These are phyloP conservation scores for Nomada ruficornis DNA, from an alignment of 2,888 invertebrate genomes.

Conservation along the genomic window DNA sequence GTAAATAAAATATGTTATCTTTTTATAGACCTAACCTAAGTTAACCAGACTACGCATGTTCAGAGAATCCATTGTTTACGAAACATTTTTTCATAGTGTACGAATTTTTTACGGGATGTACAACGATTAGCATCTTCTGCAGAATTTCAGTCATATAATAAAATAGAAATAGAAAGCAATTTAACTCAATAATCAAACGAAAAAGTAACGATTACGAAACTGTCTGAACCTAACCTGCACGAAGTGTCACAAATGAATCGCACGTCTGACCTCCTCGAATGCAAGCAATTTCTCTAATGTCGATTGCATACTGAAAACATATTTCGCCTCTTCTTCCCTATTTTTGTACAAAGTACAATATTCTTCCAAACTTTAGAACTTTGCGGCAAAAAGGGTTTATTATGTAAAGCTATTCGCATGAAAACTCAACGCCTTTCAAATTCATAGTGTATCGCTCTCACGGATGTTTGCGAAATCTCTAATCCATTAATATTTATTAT, in stretches of 20 bases:
- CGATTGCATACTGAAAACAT: neutral
- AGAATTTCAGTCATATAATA: neutral
- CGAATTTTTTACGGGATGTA: neutral
- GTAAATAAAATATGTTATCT: neutral
- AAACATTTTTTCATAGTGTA: neutral
- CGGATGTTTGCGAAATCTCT: neutral
- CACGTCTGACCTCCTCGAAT: neutral
- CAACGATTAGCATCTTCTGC: neutral
- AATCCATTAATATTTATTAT: neutral
- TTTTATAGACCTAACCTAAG: slow-evolving; percentile 8
- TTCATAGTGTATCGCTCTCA: neutral
- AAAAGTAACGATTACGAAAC: neutral
- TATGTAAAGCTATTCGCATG: neutral
- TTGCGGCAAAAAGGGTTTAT: neutral
- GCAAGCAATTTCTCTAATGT: neutral
- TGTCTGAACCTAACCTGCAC: slow-evolving; percentile 21
- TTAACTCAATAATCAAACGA: slow-evolving; percentile 2
- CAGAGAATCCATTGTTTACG: neutral
- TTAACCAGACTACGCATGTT: neutral
- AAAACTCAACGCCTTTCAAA: too few relatives aligned
- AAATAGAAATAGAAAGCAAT: neutral
- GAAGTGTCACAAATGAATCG: neutral
- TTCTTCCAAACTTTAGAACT: neutral
- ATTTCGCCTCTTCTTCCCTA: neutral
- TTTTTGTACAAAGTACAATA: neutral